A percentile compares a stretch with the other conserved stretches of the same genome.
Evolutionary conservation across 2,113 vertebrate genomes (phyloP).

Genomic region (Caranx melampygus): DNA sequence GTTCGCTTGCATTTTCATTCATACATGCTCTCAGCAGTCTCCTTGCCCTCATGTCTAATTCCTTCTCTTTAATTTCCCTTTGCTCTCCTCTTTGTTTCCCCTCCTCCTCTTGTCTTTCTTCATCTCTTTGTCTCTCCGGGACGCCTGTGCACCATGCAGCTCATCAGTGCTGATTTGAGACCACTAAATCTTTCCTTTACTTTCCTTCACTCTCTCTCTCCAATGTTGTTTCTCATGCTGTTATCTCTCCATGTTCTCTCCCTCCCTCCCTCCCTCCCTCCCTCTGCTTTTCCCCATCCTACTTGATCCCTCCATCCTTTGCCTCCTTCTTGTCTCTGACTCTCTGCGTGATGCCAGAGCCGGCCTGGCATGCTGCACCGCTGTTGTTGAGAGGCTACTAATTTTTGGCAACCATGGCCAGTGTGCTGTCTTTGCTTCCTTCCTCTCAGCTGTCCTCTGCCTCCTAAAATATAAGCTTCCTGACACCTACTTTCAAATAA

Average conservation of each 20-base stretch:
- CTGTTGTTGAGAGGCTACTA: conserved; percentile 56
- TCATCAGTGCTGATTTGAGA: conserved; percentile 54
- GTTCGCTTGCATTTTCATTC: conserved; percentile 50
- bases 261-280: not conserved
- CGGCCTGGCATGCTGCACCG: conserved; percentile 43
- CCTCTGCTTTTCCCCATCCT: conserved; percentile 1
- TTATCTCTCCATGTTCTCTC: conserved; percentile 11
- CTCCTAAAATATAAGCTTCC: conserved; percentile 32
- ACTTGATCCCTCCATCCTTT: conserved; percentile 28
- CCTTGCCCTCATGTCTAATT: conserved; percentile 56
- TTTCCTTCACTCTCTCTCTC: not conserved
- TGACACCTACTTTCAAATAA: conserved; percentile 24
- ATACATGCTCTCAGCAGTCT: conserved; percentile 29
- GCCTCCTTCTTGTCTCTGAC: conserved; percentile 24
- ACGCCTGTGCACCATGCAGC: conserved; percentile 20
- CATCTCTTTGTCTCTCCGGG: conserved; percentile 42
- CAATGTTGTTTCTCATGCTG: conserved; percentile 21
- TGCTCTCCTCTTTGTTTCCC: conserved; percentile 43
- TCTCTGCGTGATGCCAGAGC: conserved; percentile 35
- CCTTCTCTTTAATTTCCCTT: conserved; percentile 64
- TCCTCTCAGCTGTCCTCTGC: conserved; percentile 27
- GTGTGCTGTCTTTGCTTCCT: conserved; percentile 20
- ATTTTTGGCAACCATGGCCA: conserved; percentile 57
- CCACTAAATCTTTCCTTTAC: conserved; percentile 34
- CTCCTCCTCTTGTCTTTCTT: conserved; percentile 49